These are phyloP conservation scores for Drosophila erecta DNA, from an alignment of 1,140 invertebrate genomes.

Conservation along the genomic window DNA sequence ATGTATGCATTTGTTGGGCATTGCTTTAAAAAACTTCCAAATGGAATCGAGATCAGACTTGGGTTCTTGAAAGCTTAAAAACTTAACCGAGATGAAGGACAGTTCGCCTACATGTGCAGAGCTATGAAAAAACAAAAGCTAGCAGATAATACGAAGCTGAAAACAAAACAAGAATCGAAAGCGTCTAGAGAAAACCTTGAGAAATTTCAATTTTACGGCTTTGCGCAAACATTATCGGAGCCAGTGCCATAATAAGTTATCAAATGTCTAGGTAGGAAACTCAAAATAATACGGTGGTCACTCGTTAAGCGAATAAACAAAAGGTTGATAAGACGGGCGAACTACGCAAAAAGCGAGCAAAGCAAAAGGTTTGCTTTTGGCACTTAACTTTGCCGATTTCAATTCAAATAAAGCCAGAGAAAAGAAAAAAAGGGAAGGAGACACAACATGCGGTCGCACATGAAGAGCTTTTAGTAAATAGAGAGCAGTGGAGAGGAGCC, in stretches of 20 bases:
- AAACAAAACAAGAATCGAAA: conserved; percentile 64
- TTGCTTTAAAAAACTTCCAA: neutral
- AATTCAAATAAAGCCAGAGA: conserved; percentile 33
- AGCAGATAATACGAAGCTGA: conserved; percentile 36
- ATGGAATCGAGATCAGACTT: neutral
- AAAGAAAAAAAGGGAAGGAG: conserved; percentile 23
- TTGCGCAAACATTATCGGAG: conserved; percentile 23
- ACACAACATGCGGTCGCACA: conserved; percentile 51
- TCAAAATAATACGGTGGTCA: conserved; percentile 23
- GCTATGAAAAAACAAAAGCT: conserved; percentile 18
- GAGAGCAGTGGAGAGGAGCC: conserved; percentile 11
- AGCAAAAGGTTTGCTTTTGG: conserved; percentile 45
- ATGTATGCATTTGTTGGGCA: neutral
- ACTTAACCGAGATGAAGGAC: conserved; percentile 11
- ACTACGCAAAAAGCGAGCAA: conserved; percentile 32
- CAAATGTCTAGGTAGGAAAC: conserved; percentile 46
- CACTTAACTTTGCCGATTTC: conserved; percentile 33
- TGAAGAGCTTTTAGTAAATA: conserved; percentile 35
- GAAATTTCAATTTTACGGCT: conserved; percentile 21
- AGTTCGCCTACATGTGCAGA: conserved; percentile 3
- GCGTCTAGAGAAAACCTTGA: conserved; percentile 50
- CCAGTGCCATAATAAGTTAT: conserved; percentile 58
- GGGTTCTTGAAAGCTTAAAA: neutral
- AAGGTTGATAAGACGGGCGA: conserved; percentile 29
- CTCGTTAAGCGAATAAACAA: conserved; percentile 44